Percentiles rank a stretch among this genome's conserved stretches.
Evolutionary conservation across 2,113 vertebrate species (phyloP).

Genomic region (Elephantulus edwardii): DNA sequence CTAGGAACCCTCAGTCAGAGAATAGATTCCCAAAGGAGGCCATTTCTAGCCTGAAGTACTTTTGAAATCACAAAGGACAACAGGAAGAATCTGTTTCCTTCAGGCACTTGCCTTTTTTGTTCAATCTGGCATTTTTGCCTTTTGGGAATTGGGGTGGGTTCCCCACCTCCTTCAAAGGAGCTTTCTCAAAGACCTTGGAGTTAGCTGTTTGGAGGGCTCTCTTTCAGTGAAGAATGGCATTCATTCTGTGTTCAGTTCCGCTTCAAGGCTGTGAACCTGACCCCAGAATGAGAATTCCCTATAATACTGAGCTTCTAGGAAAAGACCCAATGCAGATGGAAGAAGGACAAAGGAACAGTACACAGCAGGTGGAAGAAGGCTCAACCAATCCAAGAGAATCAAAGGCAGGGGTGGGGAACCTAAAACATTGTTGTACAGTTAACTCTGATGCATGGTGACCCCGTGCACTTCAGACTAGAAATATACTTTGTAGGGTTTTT

Average conservation of each 20-base stretch:
- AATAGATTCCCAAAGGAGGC: slow-evolving; percentile 31
- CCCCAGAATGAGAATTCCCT: slow-evolving; percentile 30
- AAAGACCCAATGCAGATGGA: background rate
- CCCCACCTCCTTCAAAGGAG: background rate
- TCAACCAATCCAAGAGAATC: background rate
- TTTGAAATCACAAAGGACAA: slow-evolving; percentile 45
- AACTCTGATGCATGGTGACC: background rate
- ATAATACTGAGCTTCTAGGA: background rate
- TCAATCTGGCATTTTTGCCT: background rate
- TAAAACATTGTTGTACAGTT: background rate
- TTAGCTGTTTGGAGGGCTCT: background rate
- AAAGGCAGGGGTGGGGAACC: background rate
- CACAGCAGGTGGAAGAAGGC: background rate
- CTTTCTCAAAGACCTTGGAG: slow-evolving; percentile 1
- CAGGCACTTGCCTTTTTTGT: slow-evolving; percentile 10
- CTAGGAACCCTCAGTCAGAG: background rate
- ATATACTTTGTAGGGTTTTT: background rate
- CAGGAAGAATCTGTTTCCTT: background rate
- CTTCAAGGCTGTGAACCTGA: background rate
- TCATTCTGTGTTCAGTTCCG: slow-evolving; percentile 38
- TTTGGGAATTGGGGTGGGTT: slow-evolving; percentile 26
- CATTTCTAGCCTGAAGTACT: slow-evolving; percentile 24
- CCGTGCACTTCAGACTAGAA: background rate
- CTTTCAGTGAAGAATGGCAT: background rate
- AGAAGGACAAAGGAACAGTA: slow-evolving; percentile 12